Evolutionary conservation across 1,140 invertebrate genomes (phyloP).

Genomic region (Trichogramma pretiosum): DNA sequence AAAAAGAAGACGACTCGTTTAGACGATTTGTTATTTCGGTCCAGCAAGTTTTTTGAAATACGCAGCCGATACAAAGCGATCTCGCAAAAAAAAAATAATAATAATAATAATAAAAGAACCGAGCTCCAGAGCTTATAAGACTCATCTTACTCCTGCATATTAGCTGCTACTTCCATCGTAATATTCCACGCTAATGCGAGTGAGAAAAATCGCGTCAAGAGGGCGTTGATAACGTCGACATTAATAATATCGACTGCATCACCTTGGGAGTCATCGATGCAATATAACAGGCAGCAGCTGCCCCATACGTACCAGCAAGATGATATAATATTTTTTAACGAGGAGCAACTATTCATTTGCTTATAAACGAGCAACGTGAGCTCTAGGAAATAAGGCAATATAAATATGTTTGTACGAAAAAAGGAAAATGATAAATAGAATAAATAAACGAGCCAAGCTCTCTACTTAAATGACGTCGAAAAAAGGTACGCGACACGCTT

Average conservation of each 20-base stretch:
- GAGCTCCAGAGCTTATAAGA: too few species aligned
- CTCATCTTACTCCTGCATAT: constrained; percentile 3
- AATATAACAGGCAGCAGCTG: not conserved
- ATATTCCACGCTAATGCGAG: constrained; percentile 9
- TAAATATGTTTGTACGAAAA: too few species aligned
- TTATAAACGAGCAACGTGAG: not conserved
- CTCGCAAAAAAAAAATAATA: too few species aligned
- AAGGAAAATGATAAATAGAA: too few species aligned
- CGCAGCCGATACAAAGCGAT: too few species aligned
- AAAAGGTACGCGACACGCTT: not conserved
- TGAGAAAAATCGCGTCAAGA: constrained; percentile 10
- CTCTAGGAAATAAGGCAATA: too few species aligned
- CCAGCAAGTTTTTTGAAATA: too few species aligned
- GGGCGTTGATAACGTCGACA: not conserved
- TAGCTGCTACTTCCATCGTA: constrained; percentile 1
- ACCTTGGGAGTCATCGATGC: constrained; percentile 2
- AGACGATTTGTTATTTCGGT: too few species aligned
- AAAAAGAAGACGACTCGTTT: too few species aligned
- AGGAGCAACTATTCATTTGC: constrained; percentile 2
- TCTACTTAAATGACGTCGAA: constrained; percentile 5
- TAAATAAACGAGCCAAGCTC: constrained; percentile 7
- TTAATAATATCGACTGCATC: constrained; percentile 5
- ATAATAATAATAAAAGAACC: too few species aligned
- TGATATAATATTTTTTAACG: too few species aligned
- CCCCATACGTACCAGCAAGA: too few species aligned